Base-by-base conservation (phyloP, 1,140 invertebrate genomes). In the Lepidostoma basale region DNA sequence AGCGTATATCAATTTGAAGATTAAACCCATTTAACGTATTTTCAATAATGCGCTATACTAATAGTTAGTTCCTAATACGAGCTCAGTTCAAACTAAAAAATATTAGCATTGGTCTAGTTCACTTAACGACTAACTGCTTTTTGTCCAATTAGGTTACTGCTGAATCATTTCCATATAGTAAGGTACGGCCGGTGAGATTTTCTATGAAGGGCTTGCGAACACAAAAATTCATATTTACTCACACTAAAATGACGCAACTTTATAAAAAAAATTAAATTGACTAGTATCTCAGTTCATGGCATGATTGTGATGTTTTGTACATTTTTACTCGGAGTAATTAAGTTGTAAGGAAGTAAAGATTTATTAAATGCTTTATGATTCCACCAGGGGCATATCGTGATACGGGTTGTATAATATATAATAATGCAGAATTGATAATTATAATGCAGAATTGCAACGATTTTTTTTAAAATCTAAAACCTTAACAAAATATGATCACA, bases 101-200 rank as follows among this genome's bases (percentile, higher is more conserved):
- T n/a, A n/a, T n/a, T 28, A 16, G 14, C 25, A n/a, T 47, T 47
- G 9, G 26, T 54, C 30, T 28, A 23, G 52, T 20, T 30, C 20
- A 30, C n/a, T n/a, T n/a, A n/a, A n/a, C n/a, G n/a, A n/a, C 52
- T 28, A 33, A 39, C 54, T 40, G 54, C 30, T 59, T 59, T 20
- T 33, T 36, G 33, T 9, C 30, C 54, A 40, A 59, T 59, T 40
- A 40, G 6, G 6, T 39, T 39, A 59, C 18, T 59, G 54, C 54
- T 59, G 54, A 59, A 59, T 59, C 54, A 59, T 33, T 59, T 33
- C 54, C 26, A n/a, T n/a, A n/a, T n/a, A n/a, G n/a, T n/a, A n/a
- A n/a, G n/a, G n/a, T n/a, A n/a, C 23, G 28, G 49, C 30, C 49
- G 25, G 49, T 18, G 49, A 20, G 3, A 49, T 18, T 49, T 49